These are phyloP conservation scores for Haemorhous mexicanus DNA, from an alignment of 2,113 vertebrate genomes.

Conservation along the genomic window DNA sequence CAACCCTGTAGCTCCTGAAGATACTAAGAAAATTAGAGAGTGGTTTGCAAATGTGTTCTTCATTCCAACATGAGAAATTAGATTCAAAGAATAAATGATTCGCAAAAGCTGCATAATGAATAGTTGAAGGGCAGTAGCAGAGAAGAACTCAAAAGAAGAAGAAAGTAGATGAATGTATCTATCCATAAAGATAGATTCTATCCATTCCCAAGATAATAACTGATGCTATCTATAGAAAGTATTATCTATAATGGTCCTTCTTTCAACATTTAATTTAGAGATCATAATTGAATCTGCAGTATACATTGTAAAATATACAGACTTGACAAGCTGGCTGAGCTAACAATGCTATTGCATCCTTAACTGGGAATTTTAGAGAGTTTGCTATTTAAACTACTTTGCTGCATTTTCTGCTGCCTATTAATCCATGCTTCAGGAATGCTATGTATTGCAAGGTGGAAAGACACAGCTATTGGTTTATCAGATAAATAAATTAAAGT, in stretches of 20 bases:
- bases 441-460: not conserved
- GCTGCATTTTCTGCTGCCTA: not conserved
- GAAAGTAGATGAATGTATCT: not conserved
- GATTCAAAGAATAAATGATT: not conserved
- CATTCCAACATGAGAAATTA: not conserved
- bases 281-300: not conserved
- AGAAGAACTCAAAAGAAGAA: not conserved
- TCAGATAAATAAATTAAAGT: not conserved
- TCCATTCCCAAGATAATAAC: conserved; percentile 13
- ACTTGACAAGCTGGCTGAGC: not conserved
- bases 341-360: not conserved
- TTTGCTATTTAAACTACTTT: not conserved
- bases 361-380: not conserved
- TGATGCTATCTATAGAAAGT: conserved; percentile 27
- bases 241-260: not conserved
- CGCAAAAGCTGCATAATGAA: not conserved
- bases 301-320: not conserved
- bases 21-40: not conserved
- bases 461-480: not conserved
- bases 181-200: not conserved
- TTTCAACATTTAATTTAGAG: conserved; percentile 5
- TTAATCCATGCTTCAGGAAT: not conserved
- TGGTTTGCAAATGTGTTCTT: not conserved
- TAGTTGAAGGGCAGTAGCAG: not conserved
- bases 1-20: not conserved